A percentile compares a stretch with the other conserved stretches of the same genome.
Conservation (phyloP, 2,113 vertebrate genomes). For the Toxotes jaculatrix region DNA sequence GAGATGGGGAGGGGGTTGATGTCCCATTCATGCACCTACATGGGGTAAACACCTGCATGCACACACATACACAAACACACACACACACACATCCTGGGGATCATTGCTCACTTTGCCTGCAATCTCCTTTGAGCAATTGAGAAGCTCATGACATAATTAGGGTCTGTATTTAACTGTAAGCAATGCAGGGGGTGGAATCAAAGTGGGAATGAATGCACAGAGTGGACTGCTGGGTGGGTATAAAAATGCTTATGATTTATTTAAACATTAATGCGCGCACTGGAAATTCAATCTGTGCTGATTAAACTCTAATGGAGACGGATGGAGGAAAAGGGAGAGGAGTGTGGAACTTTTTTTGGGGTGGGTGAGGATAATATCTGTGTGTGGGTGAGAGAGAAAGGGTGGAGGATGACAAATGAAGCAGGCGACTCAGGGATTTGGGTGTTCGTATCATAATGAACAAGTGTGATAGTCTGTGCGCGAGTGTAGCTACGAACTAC, state of each 20-base stretch:
- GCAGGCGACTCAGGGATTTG: not conserved
- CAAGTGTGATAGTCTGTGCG: slow-evolving; percentile 7
- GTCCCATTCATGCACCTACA: slow-evolving; percentile 16
- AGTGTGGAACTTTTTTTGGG: not conserved
- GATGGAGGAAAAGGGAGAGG: slow-evolving; percentile 21
- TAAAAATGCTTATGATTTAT: slow-evolving; percentile 52
- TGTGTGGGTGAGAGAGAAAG: not conserved
- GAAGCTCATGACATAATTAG: slow-evolving; percentile 51
- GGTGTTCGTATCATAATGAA: not conserved
- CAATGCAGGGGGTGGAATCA: slow-evolving; percentile 9
- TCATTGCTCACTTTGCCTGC: slow-evolving; percentile 9
- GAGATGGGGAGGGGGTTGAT: slow-evolving; percentile 25
- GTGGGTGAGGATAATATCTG: not conserved
- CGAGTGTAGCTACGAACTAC: slow-evolving; percentile 22
- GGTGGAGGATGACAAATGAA: not conserved
- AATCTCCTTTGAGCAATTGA: slow-evolving; percentile 20
- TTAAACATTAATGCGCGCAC: slow-evolving; percentile 45
- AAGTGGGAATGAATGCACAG: not conserved
- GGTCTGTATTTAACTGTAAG: slow-evolving; percentile 42
- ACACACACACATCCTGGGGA: not conserved
- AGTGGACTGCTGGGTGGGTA: slow-evolving; percentile 12
- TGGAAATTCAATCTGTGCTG: slow-evolving; percentile 50
- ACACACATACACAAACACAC: not conserved
- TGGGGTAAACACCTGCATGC: slow-evolving; percentile 13
- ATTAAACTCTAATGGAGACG: slow-evolving; percentile 59